Percentiles rank a stretch among this genome's conserved stretches.
Evolutionary conservation across 2,113 vertebrate genomes (phyloP).

Genomic region (Carollia perspicillata): DNA sequence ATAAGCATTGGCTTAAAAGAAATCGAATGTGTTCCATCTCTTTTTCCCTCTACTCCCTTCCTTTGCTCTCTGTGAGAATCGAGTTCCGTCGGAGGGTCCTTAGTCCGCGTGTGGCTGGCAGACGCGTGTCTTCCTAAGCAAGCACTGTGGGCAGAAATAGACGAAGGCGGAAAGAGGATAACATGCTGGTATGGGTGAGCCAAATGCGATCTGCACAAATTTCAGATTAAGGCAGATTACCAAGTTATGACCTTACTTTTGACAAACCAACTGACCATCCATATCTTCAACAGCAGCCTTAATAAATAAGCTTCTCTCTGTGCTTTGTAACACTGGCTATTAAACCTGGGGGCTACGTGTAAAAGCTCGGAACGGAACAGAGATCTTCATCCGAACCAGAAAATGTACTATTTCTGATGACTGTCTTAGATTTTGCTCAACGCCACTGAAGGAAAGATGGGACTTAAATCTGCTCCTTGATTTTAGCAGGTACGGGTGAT

Average conservation of each 20-base stretch:
- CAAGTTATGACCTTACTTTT: neutral
- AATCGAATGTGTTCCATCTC: neutral
- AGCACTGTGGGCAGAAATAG: neutral
- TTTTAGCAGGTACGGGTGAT: neutral
- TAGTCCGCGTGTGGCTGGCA: neutral
- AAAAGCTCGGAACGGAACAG: neutral
- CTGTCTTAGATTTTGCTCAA: neutral
- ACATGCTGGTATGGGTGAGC: accelerated
- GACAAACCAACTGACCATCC: neutral
- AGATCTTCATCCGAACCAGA: neutral
- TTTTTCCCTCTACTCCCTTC: neutral
- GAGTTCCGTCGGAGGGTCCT: neutral
- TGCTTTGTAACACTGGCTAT: neutral
- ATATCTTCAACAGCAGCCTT: accelerated
- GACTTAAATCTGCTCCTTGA: neutral
- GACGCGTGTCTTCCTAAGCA: neutral
- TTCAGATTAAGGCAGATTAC: neutral
- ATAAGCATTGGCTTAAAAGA: conserved; percentile 35
- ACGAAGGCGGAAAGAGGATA: neutral
- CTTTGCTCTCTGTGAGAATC: neutral
- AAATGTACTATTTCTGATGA: neutral
- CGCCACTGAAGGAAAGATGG: neutral
- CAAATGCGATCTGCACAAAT: neutral
- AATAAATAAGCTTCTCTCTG: neutral
- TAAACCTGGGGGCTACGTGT: neutral